These are phyloP conservation scores for Megalops cyprinoides DNA, from an alignment of 2,797 vertebrate species.

Conservation along the genomic window DNA sequence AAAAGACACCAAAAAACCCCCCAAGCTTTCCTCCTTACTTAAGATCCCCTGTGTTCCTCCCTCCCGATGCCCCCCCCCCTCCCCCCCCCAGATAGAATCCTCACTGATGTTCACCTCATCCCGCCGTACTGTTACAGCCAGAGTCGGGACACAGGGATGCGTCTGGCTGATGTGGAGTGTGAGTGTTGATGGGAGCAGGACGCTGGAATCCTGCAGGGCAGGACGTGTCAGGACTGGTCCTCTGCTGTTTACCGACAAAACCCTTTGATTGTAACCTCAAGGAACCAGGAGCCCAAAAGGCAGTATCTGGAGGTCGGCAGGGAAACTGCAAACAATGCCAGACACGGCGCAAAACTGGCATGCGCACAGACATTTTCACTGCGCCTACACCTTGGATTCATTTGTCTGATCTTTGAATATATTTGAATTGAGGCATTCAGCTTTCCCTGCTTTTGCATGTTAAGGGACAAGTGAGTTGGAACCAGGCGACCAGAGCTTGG, in stretches of 20 bases:
- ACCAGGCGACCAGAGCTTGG: conserved; percentile 28
- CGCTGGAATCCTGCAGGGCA: not conserved
- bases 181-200: too few relatives aligned
- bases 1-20: not conserved
- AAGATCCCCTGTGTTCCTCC: not conserved
- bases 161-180: too few relatives aligned
- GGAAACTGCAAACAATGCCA: not conserved
- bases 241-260: not conserved
- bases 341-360: too few relatives aligned
- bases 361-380: conserved; percentile 21
- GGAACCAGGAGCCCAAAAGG: not conserved
- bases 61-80: not conserved
- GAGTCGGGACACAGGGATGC: not conserved
- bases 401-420: conserved; percentile 68
- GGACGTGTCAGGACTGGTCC: not conserved
- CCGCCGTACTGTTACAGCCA: not conserved
- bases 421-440: conserved; percentile 62
- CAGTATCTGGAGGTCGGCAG: not conserved
- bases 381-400: conserved; percentile 44
- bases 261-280: not conserved
- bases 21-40: not conserved
- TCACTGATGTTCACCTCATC: not conserved
- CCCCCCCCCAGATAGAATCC: not conserved
- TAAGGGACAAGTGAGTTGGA: conserved; percentile 35
- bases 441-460: conserved; percentile 57